These are phyloP conservation scores for Helarctos malayanus DNA, from an alignment of 2,797 vertebrate species.

Conservation along the genomic window DNA sequence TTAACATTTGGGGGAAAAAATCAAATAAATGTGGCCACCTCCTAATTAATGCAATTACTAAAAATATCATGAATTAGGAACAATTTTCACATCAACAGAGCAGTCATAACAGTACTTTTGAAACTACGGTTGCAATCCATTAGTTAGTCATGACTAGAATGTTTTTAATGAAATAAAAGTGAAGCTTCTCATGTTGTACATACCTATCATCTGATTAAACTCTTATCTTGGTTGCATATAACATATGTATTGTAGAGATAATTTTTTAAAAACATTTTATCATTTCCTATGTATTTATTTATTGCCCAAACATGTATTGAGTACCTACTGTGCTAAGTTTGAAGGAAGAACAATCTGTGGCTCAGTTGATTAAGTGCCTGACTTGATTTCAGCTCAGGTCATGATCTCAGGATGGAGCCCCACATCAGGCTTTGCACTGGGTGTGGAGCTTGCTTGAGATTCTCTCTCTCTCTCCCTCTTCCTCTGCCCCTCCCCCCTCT, in stretches of 20 bases:
- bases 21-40: constrained; percentile 31
- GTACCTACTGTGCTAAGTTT: neutral
- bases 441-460: neutral
- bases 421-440: neutral
- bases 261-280: neutral
- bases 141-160: constrained; percentile 55
- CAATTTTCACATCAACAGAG: constrained; percentile 72
- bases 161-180: constrained; percentile 47
- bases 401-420: neutral
- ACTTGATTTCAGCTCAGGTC: neutral
- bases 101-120: constrained; percentile 65
- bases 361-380: neutral
- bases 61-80: constrained; percentile 70
- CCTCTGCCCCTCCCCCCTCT: neutral
- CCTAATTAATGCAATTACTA: constrained; percentile 64
- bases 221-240: neutral
- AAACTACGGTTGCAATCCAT: constrained; percentile 45
- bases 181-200: neutral
- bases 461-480: neutral
- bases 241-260: neutral
- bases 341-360: neutral
- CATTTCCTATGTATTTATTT: neutral
- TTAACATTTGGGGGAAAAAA: neutral
- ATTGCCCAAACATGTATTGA: neutral
- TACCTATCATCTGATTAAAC: neutral